Percentiles rank a stretch among this genome's conserved stretches.
phyloP scores from a whole-genome alignment of 2,888 invertebrate genomes.

The Drosophila gaucha region DNA sequence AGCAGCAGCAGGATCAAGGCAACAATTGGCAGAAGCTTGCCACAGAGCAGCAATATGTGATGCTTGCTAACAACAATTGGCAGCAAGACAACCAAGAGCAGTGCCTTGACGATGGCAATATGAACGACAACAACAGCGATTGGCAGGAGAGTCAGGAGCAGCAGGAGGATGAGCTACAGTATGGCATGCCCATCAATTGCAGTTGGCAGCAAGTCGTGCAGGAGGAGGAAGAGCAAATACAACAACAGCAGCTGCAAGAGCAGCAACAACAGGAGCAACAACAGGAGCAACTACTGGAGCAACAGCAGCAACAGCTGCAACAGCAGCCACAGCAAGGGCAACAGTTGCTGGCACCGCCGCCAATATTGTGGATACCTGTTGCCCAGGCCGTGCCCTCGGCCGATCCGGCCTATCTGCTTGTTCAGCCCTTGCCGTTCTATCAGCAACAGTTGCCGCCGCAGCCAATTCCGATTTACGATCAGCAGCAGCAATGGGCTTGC shows the following conservation, averaged over 20 bases:
- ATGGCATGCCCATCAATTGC: not conserved
- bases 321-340: not conserved
- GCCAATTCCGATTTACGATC: too few species aligned
- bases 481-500: too few species aligned
- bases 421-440: too few species aligned
- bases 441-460: too few species aligned
- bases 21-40: not conserved
- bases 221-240: not conserved
- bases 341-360: too few species aligned
- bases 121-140: not conserved
- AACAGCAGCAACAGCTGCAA: not conserved
- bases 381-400: too few species aligned
- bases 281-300: not conserved
- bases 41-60: not conserved
- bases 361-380: too few species aligned
- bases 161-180: not conserved
- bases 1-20: not conserved
- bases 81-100: not conserved
- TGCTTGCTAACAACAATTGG: not conserved
- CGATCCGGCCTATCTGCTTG: not conserved
- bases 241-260: not conserved
- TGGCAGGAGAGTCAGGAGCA: not conserved
- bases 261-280: not conserved
- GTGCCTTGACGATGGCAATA: too few species aligned
- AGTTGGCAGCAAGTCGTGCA: slow-evolving; percentile 2